phyloP scores from a whole-genome alignment of 2,797 vertebrate species.

The Apodemus agrarius region DNA sequence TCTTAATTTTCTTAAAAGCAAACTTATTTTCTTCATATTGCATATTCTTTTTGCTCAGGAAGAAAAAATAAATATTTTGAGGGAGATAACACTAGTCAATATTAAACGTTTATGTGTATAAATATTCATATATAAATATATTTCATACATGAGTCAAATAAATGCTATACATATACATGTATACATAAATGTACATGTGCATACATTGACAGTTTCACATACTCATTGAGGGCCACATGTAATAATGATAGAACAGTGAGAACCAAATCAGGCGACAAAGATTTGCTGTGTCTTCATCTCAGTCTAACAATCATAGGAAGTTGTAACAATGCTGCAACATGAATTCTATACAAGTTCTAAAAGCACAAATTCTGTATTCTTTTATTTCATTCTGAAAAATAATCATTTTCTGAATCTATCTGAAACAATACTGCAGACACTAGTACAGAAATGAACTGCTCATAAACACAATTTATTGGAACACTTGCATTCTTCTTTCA shows the following conservation, averaged over 20 bases:
- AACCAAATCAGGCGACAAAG: neutral
- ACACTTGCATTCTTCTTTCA: neutral
- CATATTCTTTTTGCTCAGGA: neutral
- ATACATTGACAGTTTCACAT: neutral
- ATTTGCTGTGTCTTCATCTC: neutral
- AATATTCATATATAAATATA: neutral
- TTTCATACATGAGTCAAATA: neutral
- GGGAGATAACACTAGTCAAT: neutral
- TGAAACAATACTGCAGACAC: neutral
- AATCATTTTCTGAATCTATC: neutral
- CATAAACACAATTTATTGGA: neutral
- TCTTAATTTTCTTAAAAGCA: neutral
- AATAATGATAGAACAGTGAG: neutral
- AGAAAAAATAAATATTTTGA: neutral
- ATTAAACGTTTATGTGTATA: neutral
- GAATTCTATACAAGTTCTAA: neutral
- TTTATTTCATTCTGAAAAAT: neutral
- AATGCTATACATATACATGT: neutral
- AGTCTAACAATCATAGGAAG: neutral
- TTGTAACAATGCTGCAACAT: neutral
- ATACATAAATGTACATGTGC: neutral
- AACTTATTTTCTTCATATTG: neutral
- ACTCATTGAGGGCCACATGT: neutral
- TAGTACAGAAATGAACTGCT: neutral
- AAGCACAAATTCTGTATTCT: neutral